Base-by-base conservation (phyloP, 2,888 invertebrate species). In the Nomada lathburiana region DNA sequence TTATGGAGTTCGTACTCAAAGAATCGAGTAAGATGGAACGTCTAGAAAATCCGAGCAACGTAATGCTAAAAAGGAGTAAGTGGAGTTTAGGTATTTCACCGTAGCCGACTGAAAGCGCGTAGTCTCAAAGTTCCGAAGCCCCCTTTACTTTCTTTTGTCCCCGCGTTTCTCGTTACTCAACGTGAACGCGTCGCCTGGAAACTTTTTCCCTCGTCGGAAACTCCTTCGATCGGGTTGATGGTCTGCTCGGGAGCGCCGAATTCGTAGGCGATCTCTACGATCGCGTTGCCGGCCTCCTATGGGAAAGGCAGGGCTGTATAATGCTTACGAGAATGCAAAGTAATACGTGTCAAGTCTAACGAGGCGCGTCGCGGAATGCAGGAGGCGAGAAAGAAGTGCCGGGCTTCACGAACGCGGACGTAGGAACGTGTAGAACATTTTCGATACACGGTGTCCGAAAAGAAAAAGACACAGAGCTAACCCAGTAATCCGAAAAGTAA, bases 311-410 rank as follows among this genome's bases (percentile, higher is more conserved):
- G 73, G 84, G 65, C 81, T 71, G 80, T 75, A 85, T 83, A 82
- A 82, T 80, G 85, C 80, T 88, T 86, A 89, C 84, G 86, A 89
- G 90, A 91, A 91, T 91, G 89, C 89, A 89, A 91, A 91, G 92
- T 91, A 92, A 92, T 91, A 92, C 91, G 91, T 91, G 92, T 92
- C 92, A 91, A 91, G 91, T 91, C 89, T 88, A 91, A 90, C 89
- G 90, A 91, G 89, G 89, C 91, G 90, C 90, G 91, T 90, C 89
- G 88, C 84, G 90, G 92, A 92, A 92, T 91, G 91, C 88, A 88
- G 86, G 84, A 79, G 86, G 77, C 81, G 80, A 76, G 76, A 73
- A 78, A 76, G 84, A 76, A 74, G 75, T 18, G 63, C 47, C 72
- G 65, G 63, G 80, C 70, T 16, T 78, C 68, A 67, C 18, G 47